Base-by-base conservation (phyloP, 1,140 invertebrate species). In the Trypoxylus dichotomus region DNA sequence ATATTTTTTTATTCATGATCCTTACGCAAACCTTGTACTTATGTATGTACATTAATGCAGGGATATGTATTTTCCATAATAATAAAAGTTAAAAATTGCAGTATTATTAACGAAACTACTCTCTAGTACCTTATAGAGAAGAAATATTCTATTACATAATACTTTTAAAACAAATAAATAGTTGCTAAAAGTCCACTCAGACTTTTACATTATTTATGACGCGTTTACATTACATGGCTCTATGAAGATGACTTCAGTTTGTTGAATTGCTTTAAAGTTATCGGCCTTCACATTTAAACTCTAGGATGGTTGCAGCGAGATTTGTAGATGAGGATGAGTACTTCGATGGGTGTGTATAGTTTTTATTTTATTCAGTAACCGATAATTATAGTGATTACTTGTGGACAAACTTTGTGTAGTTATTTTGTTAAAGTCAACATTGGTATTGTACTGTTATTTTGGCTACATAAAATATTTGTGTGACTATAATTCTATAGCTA, bases 221-320 rank as follows among this genome's bases (percentile, higher is more conserved):
- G 47, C 15, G 47, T 54, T 54, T 19, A n/a, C 47, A 0, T 13
- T 54, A n/a, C 15, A n/a, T 15, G 47, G 2, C 19, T 54, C 1
- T 54, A n/a, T 19, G 19, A 54, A 54, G 47, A 54, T 54, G 47
- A 54, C 10, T 54, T 54, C 15, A 54, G 47, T 54, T 54, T 19
- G 47, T 54, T 54, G 13, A 54, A 54, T 54, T 54, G 47, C 47
- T 54, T 54, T n/a, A n/a, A 54, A 54, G 47, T 54, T 54, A 54
- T 54, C 47, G 47, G 47, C 47, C 47, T 54, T 54, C 47, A 54
- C 47, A 54, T 54, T 54, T 54, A 54, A 54, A 54, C 47, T 54
- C 47, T 19, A 43, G 15, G n/a, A n/a, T n/a, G 32, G 32, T 37
- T 37, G 32, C 32, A 5, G 32, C 32, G 32, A 37, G 32, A 8